Percentiles rank a stretch among this genome's conserved stretches.
phyloP scores from a whole-genome alignment of 2,888 invertebrate species.

The Hypomecis punctinalis region DNA sequence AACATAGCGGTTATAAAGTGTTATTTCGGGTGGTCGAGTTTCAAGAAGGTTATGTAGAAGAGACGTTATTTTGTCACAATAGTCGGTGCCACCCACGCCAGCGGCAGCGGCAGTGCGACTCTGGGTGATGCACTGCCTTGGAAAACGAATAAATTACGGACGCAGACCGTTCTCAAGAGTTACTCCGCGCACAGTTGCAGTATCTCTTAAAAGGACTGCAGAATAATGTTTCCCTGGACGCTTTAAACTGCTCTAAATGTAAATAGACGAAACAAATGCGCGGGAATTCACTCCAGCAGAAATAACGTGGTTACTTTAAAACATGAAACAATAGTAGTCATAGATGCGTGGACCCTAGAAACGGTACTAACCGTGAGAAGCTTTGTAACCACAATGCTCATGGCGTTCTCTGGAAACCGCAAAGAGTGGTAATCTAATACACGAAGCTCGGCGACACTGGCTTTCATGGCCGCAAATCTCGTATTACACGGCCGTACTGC shows the following conservation, averaged over 20 bases:
- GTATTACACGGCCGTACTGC: slow-evolving; percentile 66
- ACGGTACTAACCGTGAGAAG: slow-evolving; percentile 74
- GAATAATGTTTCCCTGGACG: slow-evolving; percentile 62
- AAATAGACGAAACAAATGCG: slow-evolving; percentile 36
- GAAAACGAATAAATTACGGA: slow-evolving; percentile 82
- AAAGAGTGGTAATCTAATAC: slow-evolving; percentile 83
- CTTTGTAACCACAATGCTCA: slow-evolving; percentile 76
- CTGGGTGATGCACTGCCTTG: slow-evolving; percentile 83
- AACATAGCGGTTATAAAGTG: slow-evolving; percentile 57
- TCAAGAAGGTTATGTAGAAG: slow-evolving; percentile 74
- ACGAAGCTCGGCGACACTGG: slow-evolving; percentile 83
- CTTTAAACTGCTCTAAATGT: slow-evolving; percentile 40
- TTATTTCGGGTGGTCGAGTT: slow-evolving; percentile 58
- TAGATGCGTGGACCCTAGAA: slow-evolving; percentile 63
- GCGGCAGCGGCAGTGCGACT: slow-evolving; percentile 72
- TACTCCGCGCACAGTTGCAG: slow-evolving; percentile 68
- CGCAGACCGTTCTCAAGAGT: slow-evolving; percentile 65
- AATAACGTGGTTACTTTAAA: slow-evolving; percentile 50
- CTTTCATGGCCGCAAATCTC: slow-evolving; percentile 80
- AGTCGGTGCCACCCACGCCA: slow-evolving; percentile 81
- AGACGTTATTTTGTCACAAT: slow-evolving; percentile 85
- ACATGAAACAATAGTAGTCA: slow-evolving; percentile 55
- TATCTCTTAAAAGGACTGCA: slow-evolving; percentile 67
- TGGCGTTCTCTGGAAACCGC: slow-evolving; percentile 78
- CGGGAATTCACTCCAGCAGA: slow-evolving; percentile 8